Percentiles rank a stretch among this genome's conserved stretches.
phyloP scores from a whole-genome alignment of 2,113 vertebrate genomes.

The Pachypanchax playfairii region DNA sequence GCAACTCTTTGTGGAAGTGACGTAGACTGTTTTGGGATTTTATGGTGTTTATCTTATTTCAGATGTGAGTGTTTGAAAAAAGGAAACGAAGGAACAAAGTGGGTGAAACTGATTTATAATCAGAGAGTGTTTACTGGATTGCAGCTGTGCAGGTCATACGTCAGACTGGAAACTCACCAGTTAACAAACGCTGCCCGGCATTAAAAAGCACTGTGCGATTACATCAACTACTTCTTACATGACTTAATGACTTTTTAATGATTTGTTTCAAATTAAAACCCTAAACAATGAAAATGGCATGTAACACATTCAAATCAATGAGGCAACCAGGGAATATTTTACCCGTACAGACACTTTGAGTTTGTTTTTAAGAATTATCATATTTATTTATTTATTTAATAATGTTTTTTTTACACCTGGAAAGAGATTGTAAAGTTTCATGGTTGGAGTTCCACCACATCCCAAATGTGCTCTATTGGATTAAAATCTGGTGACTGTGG shows the following conservation, averaged over 20 bases:
- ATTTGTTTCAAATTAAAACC: no score
- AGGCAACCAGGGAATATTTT: no score
- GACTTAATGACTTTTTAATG: neutral
- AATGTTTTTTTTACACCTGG: no score
- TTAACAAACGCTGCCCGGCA: slow-evolving; percentile 15
- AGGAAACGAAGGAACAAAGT: slow-evolving; percentile 21
- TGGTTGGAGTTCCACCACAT: no score
- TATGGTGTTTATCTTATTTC: slow-evolving; percentile 56
- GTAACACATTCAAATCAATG: no score
- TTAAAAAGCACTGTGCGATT: neutral
- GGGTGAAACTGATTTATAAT: slow-evolving; percentile 44
- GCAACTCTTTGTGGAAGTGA: neutral
- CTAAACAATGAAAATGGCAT: no score
- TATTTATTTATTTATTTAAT: no score
- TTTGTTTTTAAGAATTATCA: no score
- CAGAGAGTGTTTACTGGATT: slow-evolving; percentile 60
- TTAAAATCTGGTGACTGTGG: no score
- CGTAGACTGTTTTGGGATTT: slow-evolving; percentile 8
- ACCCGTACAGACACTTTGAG: no score
- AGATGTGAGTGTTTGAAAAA: slow-evolving; percentile 13
- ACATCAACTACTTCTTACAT: neutral
- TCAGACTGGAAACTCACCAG: slow-evolving; percentile 23
- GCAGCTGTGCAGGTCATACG: slow-evolving; percentile 61
- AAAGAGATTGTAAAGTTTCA: no score
- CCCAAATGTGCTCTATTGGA: no score